Base-by-base conservation (phyloP, 2,888 invertebrate genomes). In the Isotomurus palustris region DNA sequence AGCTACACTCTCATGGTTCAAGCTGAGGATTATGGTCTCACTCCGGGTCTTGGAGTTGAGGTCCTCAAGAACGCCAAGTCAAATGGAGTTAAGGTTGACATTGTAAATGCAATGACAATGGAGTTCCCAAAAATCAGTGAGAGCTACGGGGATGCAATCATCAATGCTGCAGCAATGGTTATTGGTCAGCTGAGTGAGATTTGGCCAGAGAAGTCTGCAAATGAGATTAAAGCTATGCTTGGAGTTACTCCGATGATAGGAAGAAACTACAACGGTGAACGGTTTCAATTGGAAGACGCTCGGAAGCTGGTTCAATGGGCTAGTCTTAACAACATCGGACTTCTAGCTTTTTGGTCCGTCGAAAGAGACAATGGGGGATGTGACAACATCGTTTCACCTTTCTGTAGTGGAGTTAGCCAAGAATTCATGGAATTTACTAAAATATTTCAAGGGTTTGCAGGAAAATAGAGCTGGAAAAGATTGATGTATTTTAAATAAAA, bases 21-120 rank as follows among this genome's bases (percentile, higher is more conserved):
- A 60, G 67, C 66, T 1, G 69, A 69, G 35, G 69, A 69, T 44
- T 69, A 66, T 22, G 69, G 69, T 2, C 51, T 69, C n/a, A 69
- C 64, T 1, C 59, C 64, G 19, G 47, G 55, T 14, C 50, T 69
- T 3, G 69, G 69, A 27, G 59, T 61, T 2, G 66, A 66, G 19
- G 47, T 69, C 1, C 54, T 69, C 14, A 49, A 43, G 19, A 61
- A 57, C 49, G 67, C 67, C 2, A 66, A 64, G 36, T 27, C 40
- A 41, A 66, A 64, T 24, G 67, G 67, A 10, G 67, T 69, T 25
- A 56, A 64, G 8, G 69, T 69, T 10, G 67, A 69, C 45, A 62
- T 60, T 24, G 44, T 50, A 17, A 24, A 27, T 27, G 50, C 52
- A 10, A 63, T 61, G 65, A 59, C 59, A 28, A 58, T 58, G n/a